These are phyloP conservation scores for Accipiter cooperii DNA, from an alignment of 2,113 vertebrate genomes.

Conservation along the genomic window DNA sequence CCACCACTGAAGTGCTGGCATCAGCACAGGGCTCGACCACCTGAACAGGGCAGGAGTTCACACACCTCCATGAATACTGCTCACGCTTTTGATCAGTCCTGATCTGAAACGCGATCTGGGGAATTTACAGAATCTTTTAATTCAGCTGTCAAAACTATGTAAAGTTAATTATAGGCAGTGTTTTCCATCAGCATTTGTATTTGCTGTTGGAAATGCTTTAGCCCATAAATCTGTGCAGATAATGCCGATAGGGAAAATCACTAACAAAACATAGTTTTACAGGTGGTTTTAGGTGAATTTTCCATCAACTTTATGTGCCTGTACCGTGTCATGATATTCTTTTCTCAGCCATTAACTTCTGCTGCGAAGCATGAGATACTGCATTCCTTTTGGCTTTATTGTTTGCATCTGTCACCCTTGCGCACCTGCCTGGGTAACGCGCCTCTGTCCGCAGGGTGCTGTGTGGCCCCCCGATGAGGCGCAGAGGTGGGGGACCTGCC, in stretches of 20 bases:
- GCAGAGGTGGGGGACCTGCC: rapidly evolving
- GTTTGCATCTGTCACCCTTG: neutral
- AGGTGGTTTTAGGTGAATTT: constrained; percentile 13
- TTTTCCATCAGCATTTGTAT: neutral
- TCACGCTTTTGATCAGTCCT: neutral
- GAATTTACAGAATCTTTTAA: constrained; percentile 4
- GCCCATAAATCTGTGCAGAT: neutral
- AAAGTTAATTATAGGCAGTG: neutral
- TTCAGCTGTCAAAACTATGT: constrained; percentile 19
- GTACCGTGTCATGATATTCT: neutral
- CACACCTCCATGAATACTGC: neutral
- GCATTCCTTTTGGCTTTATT: neutral
- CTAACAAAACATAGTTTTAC: neutral
- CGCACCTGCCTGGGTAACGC: rapidly evolving
- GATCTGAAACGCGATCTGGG: neutral
- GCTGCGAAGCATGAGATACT: neutral
- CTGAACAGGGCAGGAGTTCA: neutral
- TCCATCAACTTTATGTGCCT: neutral
- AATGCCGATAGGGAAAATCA: neutral
- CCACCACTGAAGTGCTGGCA: too few relatives aligned
- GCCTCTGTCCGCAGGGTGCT: rapidly evolving
- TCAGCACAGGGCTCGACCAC: rapidly evolving
- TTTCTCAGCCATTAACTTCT: neutral
- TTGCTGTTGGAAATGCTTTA: neutral
- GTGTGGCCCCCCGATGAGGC: neutral